A percentile compares a stretch with the other conserved stretches of the same genome.
phyloP scores from a whole-genome alignment of 2,797 vertebrate species.

The Acrocephalus scirpaceus region DNA sequence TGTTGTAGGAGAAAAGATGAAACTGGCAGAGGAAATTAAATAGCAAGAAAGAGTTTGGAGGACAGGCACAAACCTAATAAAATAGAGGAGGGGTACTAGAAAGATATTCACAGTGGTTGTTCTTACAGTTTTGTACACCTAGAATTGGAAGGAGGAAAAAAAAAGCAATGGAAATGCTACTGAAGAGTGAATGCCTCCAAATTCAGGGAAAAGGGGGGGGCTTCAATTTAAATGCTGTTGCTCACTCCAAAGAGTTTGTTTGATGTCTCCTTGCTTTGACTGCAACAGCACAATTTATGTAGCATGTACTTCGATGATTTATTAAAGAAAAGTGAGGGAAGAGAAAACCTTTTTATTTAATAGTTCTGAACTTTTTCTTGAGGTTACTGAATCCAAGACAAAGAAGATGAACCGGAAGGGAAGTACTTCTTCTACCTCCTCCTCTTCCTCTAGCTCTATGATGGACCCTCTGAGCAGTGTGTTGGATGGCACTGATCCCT shows the following conservation, averaged over 20 bases:
- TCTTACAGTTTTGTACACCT: background rate
- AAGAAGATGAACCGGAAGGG: slow-evolving; percentile 89
- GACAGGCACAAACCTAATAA: background rate
- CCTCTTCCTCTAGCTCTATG: slow-evolving; percentile 87
- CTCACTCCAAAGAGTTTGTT: background rate
- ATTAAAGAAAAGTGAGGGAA: background rate
- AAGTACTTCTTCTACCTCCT: slow-evolving; percentile 90
- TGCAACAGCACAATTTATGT: background rate
- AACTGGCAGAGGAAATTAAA: background rate
- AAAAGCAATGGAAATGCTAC: background rate
- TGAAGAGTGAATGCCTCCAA: background rate
- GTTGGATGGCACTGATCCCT: slow-evolving; percentile 92
- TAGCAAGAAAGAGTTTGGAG: background rate
- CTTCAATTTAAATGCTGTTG: background rate
- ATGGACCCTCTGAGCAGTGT: slow-evolving; percentile 91
- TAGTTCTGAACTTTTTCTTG: background rate
- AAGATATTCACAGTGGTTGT: background rate
- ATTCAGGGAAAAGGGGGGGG: background rate
- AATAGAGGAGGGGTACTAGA: background rate
- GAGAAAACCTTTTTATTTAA: background rate
- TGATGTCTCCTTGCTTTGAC: background rate
- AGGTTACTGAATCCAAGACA: slow-evolving; percentile 92
- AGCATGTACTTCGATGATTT: background rate
- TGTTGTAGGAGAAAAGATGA: background rate
- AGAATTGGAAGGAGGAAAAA: background rate